phyloP scores from a whole-genome alignment of 1,140 invertebrate species.

The Anagrus nilaparvatae region DNA sequence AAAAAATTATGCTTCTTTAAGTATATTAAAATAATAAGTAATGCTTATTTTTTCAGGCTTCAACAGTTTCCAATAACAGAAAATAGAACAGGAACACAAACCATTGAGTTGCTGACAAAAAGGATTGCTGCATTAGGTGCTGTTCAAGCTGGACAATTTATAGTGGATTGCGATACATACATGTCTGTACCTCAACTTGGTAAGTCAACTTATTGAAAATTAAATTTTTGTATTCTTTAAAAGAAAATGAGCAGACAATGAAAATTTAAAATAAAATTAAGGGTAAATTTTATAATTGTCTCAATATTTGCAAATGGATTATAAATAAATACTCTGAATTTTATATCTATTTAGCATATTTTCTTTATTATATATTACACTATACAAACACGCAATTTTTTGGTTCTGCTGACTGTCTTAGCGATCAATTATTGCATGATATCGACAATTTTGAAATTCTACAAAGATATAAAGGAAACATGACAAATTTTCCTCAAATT shows the following conservation, averaged over 20 bases:
- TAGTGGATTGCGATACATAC: constrained; percentile 92
- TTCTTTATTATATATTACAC: constrained; percentile 26
- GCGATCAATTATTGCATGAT: constrained; percentile 21
- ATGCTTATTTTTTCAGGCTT: constrained; percentile 36
- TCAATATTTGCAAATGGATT: neutral
- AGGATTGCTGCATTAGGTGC: constrained; percentile 76
- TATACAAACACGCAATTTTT: constrained; percentile 39
- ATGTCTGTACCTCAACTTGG: constrained; percentile 65
- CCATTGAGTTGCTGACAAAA: constrained; percentile 78
- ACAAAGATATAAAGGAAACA: constrained; percentile 27
- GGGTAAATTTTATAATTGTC: neutral
- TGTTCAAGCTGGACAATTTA: constrained; percentile 75
- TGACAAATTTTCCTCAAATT: constrained; percentile 15
- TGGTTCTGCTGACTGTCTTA: constrained; percentile 30
- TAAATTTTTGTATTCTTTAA: neutral
- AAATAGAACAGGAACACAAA: constrained; percentile 74
- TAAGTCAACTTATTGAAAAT: constrained; percentile 26
- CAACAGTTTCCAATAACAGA: constrained; percentile 79
- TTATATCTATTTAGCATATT: constrained; percentile 32
- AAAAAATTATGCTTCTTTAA: no score
- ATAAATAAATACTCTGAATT: constrained; percentile 16
- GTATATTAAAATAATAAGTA: no score
- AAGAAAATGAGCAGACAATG: neutral
- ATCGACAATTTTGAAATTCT: constrained; percentile 21
- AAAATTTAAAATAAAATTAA: neutral